Base-by-base conservation (phyloP, 2,888 invertebrate genomes). In the Eudasyphora cyanicolor region DNA sequence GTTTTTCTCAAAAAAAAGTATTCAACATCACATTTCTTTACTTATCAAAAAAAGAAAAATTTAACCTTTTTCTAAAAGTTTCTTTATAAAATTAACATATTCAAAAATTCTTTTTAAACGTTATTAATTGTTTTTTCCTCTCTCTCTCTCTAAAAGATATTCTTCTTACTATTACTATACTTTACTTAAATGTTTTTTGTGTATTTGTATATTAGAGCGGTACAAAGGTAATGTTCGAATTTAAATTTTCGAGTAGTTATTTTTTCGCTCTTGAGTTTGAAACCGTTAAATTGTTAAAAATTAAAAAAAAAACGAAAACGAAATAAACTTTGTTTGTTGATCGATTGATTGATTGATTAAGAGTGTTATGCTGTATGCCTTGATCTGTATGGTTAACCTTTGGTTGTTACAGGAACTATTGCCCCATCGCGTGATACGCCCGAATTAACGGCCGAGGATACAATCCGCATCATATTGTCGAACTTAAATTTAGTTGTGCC, bases 401-500 rank as follows among this genome's bases (percentile, higher is more conserved):
- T 91, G 90, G 91, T 92, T 93, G 95, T 97, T 97, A 95, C 97
- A 97, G 97, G 97, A 96, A 97, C 97, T 93, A 96, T 97, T 93
- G 97, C 97, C 93, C 97, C 97, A 93, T 95, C 95, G 92, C 96
- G 97, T 93, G 97, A 97, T 92, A 94, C 96, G 90, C 95, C 96
- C 91, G 94, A 95, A 89, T 93, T 95, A 90, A 95, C 95, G 90
- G 93, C 95, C 90, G 96, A 96, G 93, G 96, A 96, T 92, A 96
- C 97, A 88, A 94, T 97, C 93, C 96, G 96, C 94, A 95, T 96
- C 91, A 95, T 97, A 92, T 95, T 97, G 93, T 95, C 96, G 89
- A 97, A 98, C 93, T 95, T 98, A 92, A 97, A 97, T 94, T 95
- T 98, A 91, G 96, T 98, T 93, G 97, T 98, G 90, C 98, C 98